These are phyloP conservation scores for Potorous gilbertii DNA, from an alignment of 2,797 vertebrate genomes.

Conservation along the genomic window DNA sequence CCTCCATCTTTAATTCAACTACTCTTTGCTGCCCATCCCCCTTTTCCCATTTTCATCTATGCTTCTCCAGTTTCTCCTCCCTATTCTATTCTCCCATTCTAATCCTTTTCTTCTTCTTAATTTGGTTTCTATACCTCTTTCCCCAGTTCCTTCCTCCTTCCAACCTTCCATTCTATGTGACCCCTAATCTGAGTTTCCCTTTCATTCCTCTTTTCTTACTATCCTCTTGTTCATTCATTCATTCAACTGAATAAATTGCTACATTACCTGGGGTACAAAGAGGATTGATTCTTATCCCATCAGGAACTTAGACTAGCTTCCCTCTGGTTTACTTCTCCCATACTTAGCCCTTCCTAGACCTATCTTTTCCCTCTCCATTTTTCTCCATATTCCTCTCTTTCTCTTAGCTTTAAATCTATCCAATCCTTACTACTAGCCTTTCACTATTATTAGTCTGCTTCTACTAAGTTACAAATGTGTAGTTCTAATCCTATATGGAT, in stretches of 20 bases:
- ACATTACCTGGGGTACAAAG: not conserved
- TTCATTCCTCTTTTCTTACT: not conserved
- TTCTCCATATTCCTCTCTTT: conserved; percentile 14
- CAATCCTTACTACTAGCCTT: not conserved
- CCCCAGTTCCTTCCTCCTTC: not conserved
- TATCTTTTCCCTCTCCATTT: conserved; percentile 24
- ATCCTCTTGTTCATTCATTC: not conserved
- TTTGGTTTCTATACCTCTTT: not conserved
- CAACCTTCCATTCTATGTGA: not conserved
- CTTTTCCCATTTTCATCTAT: not conserved
- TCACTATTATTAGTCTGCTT: not conserved
- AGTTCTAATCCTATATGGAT: not conserved
- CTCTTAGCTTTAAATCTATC: not conserved
- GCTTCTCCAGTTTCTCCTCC: not conserved
- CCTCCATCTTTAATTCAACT: not conserved
- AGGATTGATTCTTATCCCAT: not conserved
- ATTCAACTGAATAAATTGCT: not conserved
- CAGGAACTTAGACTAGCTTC: not conserved
- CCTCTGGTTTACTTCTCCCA: not conserved
- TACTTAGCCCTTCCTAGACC: not conserved
- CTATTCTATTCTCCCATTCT: not conserved
- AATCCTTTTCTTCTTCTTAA: not conserved
- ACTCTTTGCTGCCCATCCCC: not conserved
- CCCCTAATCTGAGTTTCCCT: not conserved
- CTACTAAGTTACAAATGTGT: not conserved